A percentile compares a stretch with the other conserved stretches of the same genome.
Evolutionary conservation across 2,888 invertebrate genomes (phyloP).

Genomic region (Hypercompe scribonia): DNA sequence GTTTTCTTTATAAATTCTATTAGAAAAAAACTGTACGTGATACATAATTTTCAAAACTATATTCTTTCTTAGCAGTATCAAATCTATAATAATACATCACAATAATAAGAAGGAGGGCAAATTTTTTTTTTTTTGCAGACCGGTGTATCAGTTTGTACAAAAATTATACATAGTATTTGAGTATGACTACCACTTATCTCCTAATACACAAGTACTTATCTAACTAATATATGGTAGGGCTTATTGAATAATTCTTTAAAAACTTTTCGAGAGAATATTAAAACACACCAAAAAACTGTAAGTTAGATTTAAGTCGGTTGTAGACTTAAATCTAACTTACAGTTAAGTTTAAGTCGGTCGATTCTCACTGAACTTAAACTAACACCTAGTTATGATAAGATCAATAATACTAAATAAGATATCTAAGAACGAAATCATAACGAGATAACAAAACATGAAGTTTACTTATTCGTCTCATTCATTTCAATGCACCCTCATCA

Average conservation of each 20-base stretch:
- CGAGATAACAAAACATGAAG: not conserved
- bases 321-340: too few relatives aligned
- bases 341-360: not conserved
- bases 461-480: not conserved
- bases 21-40: too few relatives aligned
- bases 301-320: not conserved
- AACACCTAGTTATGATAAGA: not conserved
- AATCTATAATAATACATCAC: too few relatives aligned
- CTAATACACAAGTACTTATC: too few relatives aligned
- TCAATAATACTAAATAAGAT: not conserved
- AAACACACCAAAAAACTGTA: not conserved
- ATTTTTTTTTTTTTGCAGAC: too few relatives aligned
- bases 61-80: too few relatives aligned
- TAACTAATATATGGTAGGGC: not conserved
- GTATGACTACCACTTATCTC: not conserved
- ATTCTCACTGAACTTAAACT: not conserved
- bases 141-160: not conserved
- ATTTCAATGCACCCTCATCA: not conserved
- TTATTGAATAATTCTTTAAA: not conserved
- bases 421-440: not conserved
- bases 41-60: too few relatives aligned
- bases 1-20: too few relatives aligned
- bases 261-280: not conserved
- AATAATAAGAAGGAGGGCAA: too few relatives aligned
- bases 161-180: not conserved